These are phyloP conservation scores for Erebia palarica DNA, from an alignment of 2,888 invertebrate species.

Conservation along the genomic window DNA sequence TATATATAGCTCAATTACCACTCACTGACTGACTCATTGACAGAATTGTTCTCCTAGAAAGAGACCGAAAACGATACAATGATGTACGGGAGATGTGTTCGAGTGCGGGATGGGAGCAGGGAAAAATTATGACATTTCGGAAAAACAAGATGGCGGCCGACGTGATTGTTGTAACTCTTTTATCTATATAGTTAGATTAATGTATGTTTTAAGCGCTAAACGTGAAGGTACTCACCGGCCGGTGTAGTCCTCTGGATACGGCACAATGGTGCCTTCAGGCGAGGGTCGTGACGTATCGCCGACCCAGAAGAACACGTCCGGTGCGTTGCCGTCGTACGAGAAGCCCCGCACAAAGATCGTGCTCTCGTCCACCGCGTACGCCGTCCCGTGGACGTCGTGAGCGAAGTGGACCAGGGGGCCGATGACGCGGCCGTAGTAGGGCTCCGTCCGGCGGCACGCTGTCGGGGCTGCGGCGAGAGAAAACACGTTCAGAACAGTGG, in stretches of 20 bases:
- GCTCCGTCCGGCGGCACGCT: constrained; percentile 68
- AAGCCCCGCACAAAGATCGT: constrained; percentile 93
- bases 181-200: no score
- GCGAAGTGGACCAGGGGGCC: constrained; percentile 88
- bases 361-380: constrained; percentile 94
- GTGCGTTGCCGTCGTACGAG: constrained; percentile 93
- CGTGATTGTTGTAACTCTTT: no score
- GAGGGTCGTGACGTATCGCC: constrained; percentile 91
- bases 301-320: constrained; percentile 95
- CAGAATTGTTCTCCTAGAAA: no score
- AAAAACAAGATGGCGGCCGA: no score
- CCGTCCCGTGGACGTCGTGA: constrained; percentile 90
- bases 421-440: constrained; percentile 90
- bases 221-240: constrained; percentile 84
- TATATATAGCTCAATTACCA: no score
- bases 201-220: neutral
- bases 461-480: constrained; percentile 49
- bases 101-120: no score
- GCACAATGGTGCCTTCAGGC: constrained; percentile 92
- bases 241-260: constrained; percentile 92
- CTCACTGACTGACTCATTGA: no score
- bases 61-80: no score
- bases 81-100: no score
- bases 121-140: no score
- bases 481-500: neutral